A percentile compares a stretch with the other conserved stretches of the same genome.
These are phyloP conservation scores for Halcyon chelicuti DNA, from an alignment of 2,797 vertebrate species.

Conservation along the genomic window DNA sequence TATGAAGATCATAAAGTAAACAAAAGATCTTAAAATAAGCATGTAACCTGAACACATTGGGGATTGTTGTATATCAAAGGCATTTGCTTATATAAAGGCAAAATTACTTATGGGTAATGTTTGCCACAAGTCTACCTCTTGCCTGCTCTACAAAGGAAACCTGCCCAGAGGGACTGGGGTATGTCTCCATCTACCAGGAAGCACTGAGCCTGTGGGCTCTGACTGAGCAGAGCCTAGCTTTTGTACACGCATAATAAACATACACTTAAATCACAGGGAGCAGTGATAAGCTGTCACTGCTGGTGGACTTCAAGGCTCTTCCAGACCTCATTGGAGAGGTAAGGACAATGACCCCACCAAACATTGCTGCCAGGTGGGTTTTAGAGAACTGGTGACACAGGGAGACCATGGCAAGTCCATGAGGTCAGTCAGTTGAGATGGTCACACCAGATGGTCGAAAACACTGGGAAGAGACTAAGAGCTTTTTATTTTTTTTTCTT, in stretches of 20 bases:
- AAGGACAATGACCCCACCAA: neutral
- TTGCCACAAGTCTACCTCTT: slow-evolving; percentile 72
- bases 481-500: neutral
- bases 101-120: slow-evolving; percentile 78
- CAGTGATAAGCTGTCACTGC: accelerated
- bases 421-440: neutral
- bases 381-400: neutral
- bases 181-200: slow-evolving; percentile 37
- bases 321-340: neutral
- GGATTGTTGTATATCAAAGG: slow-evolving; percentile 79
- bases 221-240: neutral
- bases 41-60: slow-evolving; percentile 82
- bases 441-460: neutral
- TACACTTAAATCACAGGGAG: neutral
- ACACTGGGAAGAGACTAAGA: neutral
- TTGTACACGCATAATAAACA: neutral
- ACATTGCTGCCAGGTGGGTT: neutral
- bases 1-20: slow-evolving; percentile 89
- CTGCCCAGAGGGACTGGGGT: neutral
- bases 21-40: slow-evolving; percentile 88
- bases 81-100: slow-evolving; percentile 81
- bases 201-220: accelerated
- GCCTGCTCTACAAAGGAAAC: slow-evolving; percentile 58
- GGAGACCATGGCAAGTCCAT: neutral
- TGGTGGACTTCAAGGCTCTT: neutral